phyloP scores from a whole-genome alignment of 2,888 invertebrate genomes.

The Dioctria rufipes region DNA sequence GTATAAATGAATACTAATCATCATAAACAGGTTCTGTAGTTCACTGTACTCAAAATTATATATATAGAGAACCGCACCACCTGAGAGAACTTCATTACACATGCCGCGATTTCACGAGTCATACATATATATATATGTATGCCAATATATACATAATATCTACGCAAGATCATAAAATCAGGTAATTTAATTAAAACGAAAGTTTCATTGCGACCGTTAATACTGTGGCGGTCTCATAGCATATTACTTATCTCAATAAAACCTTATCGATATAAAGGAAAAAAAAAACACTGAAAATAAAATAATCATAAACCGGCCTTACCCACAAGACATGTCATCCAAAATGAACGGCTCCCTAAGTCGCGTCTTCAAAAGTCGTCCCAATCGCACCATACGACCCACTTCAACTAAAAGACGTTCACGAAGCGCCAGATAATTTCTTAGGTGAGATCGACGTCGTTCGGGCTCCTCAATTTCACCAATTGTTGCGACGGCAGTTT shows the following conservation, averaged over 20 bases:
- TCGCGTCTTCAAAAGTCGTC: slow-evolving; percentile 78
- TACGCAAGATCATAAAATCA: not conserved
- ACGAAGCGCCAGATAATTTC: slow-evolving; percentile 75
- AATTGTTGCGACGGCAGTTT: slow-evolving; percentile 74
- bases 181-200: slow-evolving; percentile 46
- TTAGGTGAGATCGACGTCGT: slow-evolving; percentile 71
- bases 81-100: slow-evolving; percentile 23
- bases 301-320: slow-evolving; percentile 15
- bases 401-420: slow-evolving; percentile 80
- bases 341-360: slow-evolving; percentile 76
- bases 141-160: not conserved
- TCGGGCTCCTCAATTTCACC: slow-evolving; percentile 70
- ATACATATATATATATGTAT: not conserved
- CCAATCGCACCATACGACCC: slow-evolving; percentile 80
- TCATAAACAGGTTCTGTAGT: slow-evolving; percentile 44
- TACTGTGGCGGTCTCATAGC: not conserved
- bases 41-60: slow-evolving; percentile 32
- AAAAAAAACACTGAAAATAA: not conserved
- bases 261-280: slow-evolving; percentile 6
- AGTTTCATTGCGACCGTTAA: not conserved
- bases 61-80: not conserved
- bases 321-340: slow-evolving; percentile 63
- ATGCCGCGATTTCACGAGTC: slow-evolving; percentile 24
- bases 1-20: slow-evolving; percentile 43
- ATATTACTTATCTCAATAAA: slow-evolving; percentile 40